phyloP scores from a whole-genome alignment of 2,797 vertebrate genomes.

The Hemibagrus guttatus region DNA sequence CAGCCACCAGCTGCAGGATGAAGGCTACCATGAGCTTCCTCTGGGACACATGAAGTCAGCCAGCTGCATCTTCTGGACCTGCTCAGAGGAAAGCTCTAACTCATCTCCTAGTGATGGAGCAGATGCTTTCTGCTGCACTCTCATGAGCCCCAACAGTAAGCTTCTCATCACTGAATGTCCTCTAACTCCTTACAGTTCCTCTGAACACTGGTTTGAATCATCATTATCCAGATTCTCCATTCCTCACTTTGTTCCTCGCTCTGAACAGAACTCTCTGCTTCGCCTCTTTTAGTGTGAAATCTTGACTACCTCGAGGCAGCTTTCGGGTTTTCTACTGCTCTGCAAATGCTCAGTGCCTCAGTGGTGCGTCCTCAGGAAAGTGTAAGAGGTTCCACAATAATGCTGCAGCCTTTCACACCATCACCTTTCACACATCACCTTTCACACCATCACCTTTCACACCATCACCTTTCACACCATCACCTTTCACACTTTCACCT shows the following conservation, averaged over 20 bases:
- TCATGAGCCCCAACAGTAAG: too few species aligned
- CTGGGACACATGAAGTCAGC: background rate
- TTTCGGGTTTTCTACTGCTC: background rate
- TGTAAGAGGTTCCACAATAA: background rate
- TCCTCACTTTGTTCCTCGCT: background rate
- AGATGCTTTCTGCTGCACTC: background rate
- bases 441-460: too few species aligned
- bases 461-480: too few species aligned
- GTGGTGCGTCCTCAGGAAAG: too few species aligned
- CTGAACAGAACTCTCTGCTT: background rate
- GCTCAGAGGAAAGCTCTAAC: too few species aligned
- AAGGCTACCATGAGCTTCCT: background rate
- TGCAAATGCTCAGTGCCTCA: background rate
- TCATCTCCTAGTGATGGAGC: too few species aligned
- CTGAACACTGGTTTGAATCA: background rate
- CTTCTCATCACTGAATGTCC: background rate
- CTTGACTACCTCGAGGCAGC: background rate
- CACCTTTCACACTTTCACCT: too few species aligned
- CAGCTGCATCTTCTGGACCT: background rate
- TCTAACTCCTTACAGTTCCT: background rate
- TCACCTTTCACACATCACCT: too few species aligned
- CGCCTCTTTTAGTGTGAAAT: background rate
- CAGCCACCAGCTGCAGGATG: background rate
- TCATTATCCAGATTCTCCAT: background rate
- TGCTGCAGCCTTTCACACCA: background rate